These are phyloP conservation scores for Drosophila biarmipes DNA, from an alignment of 1,140 invertebrate species.

Conservation along the genomic window DNA sequence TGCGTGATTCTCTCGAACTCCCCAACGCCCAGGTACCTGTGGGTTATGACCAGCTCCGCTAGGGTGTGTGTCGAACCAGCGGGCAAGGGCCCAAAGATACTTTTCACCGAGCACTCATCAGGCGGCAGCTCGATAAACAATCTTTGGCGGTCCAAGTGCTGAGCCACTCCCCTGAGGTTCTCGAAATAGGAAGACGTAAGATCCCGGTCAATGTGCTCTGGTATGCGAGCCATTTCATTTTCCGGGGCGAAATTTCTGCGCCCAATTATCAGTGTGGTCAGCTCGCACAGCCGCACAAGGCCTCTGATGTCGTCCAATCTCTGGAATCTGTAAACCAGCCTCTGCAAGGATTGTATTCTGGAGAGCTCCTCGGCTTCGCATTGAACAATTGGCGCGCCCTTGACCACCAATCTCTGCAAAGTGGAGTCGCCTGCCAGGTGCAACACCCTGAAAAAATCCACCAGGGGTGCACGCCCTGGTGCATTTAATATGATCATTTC, in stretches of 20 bases:
- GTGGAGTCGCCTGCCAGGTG: background rate
- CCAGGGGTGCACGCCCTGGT: background rate
- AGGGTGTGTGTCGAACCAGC: background rate
- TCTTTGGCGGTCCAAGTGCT: constrained; percentile 1
- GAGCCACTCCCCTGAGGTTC: background rate
- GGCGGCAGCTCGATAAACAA: constrained; percentile 3
- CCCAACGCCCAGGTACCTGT: background rate
- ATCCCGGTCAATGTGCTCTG: background rate
- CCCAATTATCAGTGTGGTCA: background rate
- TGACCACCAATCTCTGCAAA: background rate
- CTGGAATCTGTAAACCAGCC: background rate
- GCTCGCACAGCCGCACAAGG: background rate
- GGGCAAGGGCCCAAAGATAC: background rate
- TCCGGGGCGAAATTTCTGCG: background rate
- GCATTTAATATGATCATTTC: background rate
- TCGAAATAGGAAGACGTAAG: background rate
- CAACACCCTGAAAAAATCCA: background rate
- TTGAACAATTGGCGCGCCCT: background rate
- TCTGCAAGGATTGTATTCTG: background rate
- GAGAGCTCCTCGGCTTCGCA: background rate
- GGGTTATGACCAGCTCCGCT: background rate
- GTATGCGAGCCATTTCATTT: background rate
- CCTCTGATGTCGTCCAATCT: background rate
- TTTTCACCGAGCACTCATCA: background rate
- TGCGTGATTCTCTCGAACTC: background rate